These are phyloP conservation scores for silkworm (Bombyx mori) DNA, from an alignment of 1,140 invertebrate species.

Conservation along the genomic window ASM3026992v2 NC_085112.1:7574001-7574500, in stretches of 20 bases:
- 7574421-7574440: neutral
- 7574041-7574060: too few relatives aligned
- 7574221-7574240: slow-evolving; percentile 68
- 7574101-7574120: too few relatives aligned
- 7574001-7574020: too few relatives aligned
- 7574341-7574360: slow-evolving; percentile 37
- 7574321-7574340: slow-evolving; percentile 26
- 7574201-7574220: slow-evolving; percentile 65
- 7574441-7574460: neutral
- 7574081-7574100: too few relatives aligned
- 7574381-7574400: slow-evolving; percentile 19
- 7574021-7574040: too few relatives aligned
- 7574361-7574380: slow-evolving; percentile 17
- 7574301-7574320: too few relatives aligned
- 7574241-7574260: slow-evolving; percentile 40
- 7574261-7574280: slow-evolving; percentile 32
- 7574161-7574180: slow-evolving; percentile 12
- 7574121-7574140: too few relatives aligned
- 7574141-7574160: neutral
- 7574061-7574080: too few relatives aligned
- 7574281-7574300: slow-evolving; percentile 10
- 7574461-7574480: neutral
- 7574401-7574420: slow-evolving; percentile 17
- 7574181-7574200: slow-evolving; percentile 64
- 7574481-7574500: neutral